Evolutionary conservation across 2,888 invertebrate species (phyloP), one percentile per base, ranked within the genome.

Genomic region (Mystacides longicornis): DNA sequence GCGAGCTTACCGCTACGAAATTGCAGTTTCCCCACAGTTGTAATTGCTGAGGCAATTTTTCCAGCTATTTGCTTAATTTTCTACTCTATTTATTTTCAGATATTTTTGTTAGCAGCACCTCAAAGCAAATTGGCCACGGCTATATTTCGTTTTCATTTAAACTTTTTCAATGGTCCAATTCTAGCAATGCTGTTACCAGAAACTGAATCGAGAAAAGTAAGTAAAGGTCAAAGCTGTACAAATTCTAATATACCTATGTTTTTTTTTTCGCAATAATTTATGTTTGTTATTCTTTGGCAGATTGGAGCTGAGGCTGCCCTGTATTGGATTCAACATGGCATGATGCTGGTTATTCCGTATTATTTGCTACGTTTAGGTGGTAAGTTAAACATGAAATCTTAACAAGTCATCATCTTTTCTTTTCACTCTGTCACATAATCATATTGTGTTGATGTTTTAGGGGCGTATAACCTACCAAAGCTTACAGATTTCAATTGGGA

Each of bases 321-420:
- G 56, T 97, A 97, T 73, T 97, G 93, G 85, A 86, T 96, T 68
- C 97, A 97, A 74, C 97, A 97, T 77, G 85, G 89, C 62, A 82
- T 95, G 80, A 93, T 97, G 86, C 84, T 95, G 72, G 85, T 95
- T 55, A 91, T 94, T 75, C 96, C 96, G 62, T 89, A 91, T 72
- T 96, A 94, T 73, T 82, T 97, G 59, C 77, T 96, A 67, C 82
- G 85, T 71, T 79, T 87, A 69, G 90, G 91, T 78, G 95, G 94
- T 92, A 80, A n/a, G n/a, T n/a, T n/a, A n/a, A n/a, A n/a, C n/a
- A n/a, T n/a, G n/a, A n/a, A n/a, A n/a, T n/a, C n/a, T n/a, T n/a
- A n/a, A n/a, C n/a, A n/a, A n/a, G n/a, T n/a, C n/a, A n/a, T n/a
- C n/a, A n/a, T n/a, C n/a, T n/a, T n/a, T n/a, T n/a, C n/a, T n/a